These are phyloP conservation scores for Glyphotaelius pellucidus DNA, from an alignment of 2,888 invertebrate species.

Conservation along the genomic window DNA sequence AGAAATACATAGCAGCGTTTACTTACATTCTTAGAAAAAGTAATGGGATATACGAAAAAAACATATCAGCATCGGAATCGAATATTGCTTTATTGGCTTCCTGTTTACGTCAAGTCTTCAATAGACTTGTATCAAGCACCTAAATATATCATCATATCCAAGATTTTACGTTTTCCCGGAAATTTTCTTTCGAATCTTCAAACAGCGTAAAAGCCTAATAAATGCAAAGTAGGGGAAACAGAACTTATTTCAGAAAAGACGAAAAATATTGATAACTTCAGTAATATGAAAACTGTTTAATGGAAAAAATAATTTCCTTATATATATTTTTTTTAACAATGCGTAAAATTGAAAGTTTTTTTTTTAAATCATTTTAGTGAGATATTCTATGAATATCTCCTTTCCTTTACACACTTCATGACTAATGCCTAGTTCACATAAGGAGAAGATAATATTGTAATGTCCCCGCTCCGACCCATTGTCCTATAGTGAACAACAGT, in stretches of 20 bases:
- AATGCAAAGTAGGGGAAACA: background rate
- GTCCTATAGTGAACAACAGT: too few species aligned
- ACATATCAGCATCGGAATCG: background rate
- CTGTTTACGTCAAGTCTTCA: background rate
- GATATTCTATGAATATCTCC: background rate
- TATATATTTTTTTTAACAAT: background rate
- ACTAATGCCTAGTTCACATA: too few species aligned
- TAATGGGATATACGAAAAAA: background rate
- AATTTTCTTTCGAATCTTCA: background rate
- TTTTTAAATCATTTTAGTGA: too few species aligned
- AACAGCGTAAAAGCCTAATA: background rate
- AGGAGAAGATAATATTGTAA: too few species aligned
- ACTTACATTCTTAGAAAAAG: background rate
- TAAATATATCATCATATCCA: background rate
- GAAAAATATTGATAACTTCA: background rate
- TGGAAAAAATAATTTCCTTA: too few species aligned
- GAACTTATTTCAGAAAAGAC: background rate
- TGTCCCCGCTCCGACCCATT: too few species aligned
- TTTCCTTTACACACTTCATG: background rate
- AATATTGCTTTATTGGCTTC: background rate
- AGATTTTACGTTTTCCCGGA: background rate
- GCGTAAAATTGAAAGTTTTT: background rate
- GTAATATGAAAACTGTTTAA: too few species aligned
- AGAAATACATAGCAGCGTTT: background rate
- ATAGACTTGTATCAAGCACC: background rate